These are phyloP conservation scores for Hiodon alosoides DNA, from an alignment of 2,113 vertebrate genomes.

Conservation along the genomic window DNA sequence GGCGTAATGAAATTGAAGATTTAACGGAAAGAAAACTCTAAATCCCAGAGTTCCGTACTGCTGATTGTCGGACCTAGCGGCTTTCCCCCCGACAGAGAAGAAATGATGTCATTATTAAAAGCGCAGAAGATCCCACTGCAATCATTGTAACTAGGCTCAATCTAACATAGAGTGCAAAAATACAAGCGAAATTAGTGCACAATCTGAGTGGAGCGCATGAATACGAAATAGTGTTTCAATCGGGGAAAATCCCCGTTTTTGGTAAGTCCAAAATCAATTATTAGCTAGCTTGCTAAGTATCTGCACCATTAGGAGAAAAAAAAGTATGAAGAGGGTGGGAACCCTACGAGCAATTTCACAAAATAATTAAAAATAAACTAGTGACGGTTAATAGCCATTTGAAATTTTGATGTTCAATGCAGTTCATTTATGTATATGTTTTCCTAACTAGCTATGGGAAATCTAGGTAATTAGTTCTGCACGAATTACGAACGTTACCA, in stretches of 20 bases:
- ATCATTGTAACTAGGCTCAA: constrained; percentile 40
- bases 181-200: constrained; percentile 37
- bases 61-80: constrained; percentile 19
- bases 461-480: too few species aligned
- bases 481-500: too few species aligned
- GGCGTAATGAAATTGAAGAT: too few species aligned
- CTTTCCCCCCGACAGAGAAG: constrained; percentile 27
- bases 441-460: too few species aligned
- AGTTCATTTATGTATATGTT: too few species aligned
- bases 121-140: constrained; percentile 39
- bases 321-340: too few species aligned
- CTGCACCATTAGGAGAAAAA: not conserved
- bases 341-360: too few species aligned
- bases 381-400: too few species aligned
- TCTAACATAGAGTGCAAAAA: constrained; percentile 36
- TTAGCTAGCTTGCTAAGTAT: constrained; percentile 4
- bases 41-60: constrained; percentile 32
- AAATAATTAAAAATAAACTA: too few species aligned
- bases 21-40: constrained; percentile 23
- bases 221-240: constrained; percentile 39
- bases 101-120: constrained; percentile 53
- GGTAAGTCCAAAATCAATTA: constrained; percentile 52
- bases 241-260: constrained; percentile 53
- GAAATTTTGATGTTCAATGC: too few species aligned
- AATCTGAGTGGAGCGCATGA: constrained; percentile 50